Percentiles rank a stretch among this genome's conserved stretches.
These are phyloP conservation scores for Tiaroga cobitis DNA, from an alignment of 2,797 vertebrate species.

Conservation along the genomic window DNA sequence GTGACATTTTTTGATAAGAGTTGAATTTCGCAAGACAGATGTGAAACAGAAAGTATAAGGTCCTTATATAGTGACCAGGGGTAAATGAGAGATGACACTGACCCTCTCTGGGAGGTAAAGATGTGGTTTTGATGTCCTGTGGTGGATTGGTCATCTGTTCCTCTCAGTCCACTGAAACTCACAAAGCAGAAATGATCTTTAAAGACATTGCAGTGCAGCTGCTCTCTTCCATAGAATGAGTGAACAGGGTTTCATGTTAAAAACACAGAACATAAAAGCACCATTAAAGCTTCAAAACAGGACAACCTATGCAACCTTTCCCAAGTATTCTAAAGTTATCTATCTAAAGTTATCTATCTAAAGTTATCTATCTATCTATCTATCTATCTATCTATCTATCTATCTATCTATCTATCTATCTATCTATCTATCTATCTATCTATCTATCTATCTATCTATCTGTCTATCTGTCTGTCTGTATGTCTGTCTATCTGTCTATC, in stretches of 20 bases:
- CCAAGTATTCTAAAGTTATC: neutral
- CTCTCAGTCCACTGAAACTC: neutral
- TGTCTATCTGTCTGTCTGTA: too few species aligned
- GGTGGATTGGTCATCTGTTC: conserved; percentile 2
- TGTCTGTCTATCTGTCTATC: too few species aligned
- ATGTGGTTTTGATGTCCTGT: neutral
- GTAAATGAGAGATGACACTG: neutral
- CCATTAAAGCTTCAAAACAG: neutral
- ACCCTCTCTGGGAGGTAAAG: neutral
- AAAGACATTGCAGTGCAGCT: neutral
- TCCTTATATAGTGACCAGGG: neutral
- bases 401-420: too few species aligned
- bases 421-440: too few species aligned
- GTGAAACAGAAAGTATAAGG: conserved; percentile 2
- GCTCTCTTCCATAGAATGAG: neutral
- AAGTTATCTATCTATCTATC: too few species aligned
- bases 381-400: too few species aligned
- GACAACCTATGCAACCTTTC: neutral
- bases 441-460: too few species aligned
- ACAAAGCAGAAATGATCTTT: neutral
- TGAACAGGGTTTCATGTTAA: neutral
- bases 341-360: too few species aligned
- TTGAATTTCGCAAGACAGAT: neutral
- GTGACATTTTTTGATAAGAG: neutral
- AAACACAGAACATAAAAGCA: neutral